Conservation (phyloP, 2,113 vertebrate species). For the Pseudonaja textilis region DNA sequence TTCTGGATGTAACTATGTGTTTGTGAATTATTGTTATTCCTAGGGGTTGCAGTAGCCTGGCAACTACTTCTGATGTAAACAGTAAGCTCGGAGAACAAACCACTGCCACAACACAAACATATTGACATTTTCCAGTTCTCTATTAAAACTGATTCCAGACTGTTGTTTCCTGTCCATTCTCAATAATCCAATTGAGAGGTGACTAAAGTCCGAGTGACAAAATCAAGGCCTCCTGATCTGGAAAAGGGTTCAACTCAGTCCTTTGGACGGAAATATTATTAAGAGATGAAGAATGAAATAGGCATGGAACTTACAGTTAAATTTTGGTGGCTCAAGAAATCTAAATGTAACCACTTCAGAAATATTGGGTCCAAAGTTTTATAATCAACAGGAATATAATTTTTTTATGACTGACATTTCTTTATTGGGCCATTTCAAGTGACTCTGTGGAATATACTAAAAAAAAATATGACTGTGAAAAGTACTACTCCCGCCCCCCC, state of each 20-base stretch:
- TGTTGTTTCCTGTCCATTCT: neutral
- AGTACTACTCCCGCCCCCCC: too few species aligned
- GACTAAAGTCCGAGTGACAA: neutral
- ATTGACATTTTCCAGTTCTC: neutral
- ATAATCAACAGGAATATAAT: neutral
- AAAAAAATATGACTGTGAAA: neutral
- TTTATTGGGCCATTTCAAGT: neutral
- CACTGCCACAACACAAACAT: neutral
- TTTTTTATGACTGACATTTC: neutral
- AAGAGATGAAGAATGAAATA: neutral
- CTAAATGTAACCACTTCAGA: neutral
- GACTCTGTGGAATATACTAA: neutral
- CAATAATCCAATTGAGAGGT: neutral
- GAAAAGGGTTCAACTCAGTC: neutral
- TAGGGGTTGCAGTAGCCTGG: too few species aligned
- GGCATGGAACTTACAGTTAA: neutral
- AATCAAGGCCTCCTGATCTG: neutral
- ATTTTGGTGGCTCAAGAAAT: neutral
- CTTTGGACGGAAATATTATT: neutral
- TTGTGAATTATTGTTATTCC: too few species aligned
- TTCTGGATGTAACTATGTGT: too few species aligned
- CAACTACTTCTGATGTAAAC: too few species aligned
- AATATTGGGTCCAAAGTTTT: neutral
- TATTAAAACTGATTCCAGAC: neutral
- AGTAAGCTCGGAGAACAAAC: too few species aligned